Conservation (phyloP, 2,113 vertebrate genomes). For the Pelmatolapia mariae region DNA sequence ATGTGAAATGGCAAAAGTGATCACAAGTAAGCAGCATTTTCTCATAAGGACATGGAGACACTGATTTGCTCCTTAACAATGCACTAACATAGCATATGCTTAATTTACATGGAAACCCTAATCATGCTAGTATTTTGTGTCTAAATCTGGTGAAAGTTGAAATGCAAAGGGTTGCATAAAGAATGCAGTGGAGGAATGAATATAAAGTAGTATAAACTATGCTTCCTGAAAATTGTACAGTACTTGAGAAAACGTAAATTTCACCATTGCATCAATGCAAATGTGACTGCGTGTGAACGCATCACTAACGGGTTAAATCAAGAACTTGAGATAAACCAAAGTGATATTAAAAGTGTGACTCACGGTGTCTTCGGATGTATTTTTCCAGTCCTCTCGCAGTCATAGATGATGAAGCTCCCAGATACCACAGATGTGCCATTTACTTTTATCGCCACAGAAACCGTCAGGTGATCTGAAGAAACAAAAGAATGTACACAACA, state of each 20-base stretch:
- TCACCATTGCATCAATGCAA: neutral
- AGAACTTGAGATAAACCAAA: neutral
- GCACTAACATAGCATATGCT: neutral
- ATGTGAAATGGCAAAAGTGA: neutral
- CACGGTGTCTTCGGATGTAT: constrained; percentile 83
- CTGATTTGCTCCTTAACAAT: neutral
- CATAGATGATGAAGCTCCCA: constrained; percentile 89
- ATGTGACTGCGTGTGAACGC: neutral
- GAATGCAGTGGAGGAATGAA: neutral
- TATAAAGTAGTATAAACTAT: neutral
- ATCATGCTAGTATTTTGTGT: neutral
- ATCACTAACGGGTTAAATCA: neutral
- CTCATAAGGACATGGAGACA: neutral
- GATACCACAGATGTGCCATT: constrained; percentile 81
- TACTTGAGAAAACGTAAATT: neutral
- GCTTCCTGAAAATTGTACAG: neutral
- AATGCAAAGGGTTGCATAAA: neutral
- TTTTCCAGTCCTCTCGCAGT: constrained; percentile 82
- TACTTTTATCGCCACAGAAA: constrained; percentile 83
- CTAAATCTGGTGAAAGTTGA: neutral
- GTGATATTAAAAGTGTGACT: constrained; percentile 60
- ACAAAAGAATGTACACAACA: constrained; percentile 30
- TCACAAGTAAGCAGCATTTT: neutral
- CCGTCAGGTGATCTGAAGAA: constrained; percentile 82
- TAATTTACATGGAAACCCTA: neutral